Evolutionary conservation across 1,140 invertebrate species (phyloP).

Genomic region (Atopsyche davidsoni): DNA sequence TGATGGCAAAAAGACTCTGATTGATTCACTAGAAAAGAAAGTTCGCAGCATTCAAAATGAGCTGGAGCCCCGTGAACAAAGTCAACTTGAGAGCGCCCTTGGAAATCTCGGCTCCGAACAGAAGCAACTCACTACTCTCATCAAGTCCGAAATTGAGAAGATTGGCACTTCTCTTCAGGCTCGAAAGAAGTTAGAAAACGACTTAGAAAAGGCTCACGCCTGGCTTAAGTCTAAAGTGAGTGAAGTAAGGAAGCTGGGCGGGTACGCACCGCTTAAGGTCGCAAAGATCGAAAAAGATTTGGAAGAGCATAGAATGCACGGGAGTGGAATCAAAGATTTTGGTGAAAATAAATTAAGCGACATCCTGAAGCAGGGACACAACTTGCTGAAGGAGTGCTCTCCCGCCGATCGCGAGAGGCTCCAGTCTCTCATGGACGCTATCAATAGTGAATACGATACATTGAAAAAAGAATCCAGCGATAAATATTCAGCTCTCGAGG

Average conservation of each 20-base stretch:
- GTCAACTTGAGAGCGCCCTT: conserved; percentile 61
- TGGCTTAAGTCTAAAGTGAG: conserved; percentile 74
- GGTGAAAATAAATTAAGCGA: conserved; percentile 68
- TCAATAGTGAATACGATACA: conserved; percentile 62
- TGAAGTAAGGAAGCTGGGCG: conserved; percentile 68
- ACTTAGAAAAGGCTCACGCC: conserved; percentile 66
- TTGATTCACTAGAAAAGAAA: conserved; percentile 76
- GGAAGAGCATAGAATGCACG: conserved; percentile 63
- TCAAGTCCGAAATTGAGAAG: conserved; percentile 68
- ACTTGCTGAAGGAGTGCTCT: conserved; percentile 73
- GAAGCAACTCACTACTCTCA: conserved; percentile 61
- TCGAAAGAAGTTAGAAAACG: conserved; percentile 69
- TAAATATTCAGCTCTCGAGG: conserved; percentile 64
- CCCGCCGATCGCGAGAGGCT: conserved; percentile 61
- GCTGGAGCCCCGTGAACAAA: conserved; percentile 71
- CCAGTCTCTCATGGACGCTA: conserved; percentile 59
- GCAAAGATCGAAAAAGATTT: conserved; percentile 73
- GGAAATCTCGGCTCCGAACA: conserved; percentile 63
- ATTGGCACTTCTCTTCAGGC: conserved; percentile 59
- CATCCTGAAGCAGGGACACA: conserved; percentile 67
- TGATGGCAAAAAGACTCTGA: conserved; percentile 73
- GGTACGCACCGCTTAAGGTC: conserved; percentile 66
- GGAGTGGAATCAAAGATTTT: conserved; percentile 72
- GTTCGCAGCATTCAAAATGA: conserved; percentile 78
- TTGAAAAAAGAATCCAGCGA: conserved; percentile 66